Percentiles rank a stretch among this genome's conserved stretches.
Conservation (phyloP, 1,140 invertebrate species). For the Tribolium madens region DNA sequence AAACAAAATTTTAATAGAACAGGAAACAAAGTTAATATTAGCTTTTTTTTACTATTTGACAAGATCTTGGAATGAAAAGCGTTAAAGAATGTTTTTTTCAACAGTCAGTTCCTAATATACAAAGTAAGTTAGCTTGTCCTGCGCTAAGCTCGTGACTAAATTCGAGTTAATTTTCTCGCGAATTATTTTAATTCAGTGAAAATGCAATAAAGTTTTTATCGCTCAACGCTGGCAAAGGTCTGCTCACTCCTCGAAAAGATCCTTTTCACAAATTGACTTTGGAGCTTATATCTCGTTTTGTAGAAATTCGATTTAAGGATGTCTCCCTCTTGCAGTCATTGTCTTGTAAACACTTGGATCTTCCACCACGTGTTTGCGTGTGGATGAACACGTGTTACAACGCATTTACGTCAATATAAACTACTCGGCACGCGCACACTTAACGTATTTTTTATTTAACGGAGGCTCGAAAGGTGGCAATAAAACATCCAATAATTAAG, state of each 20-base stretch:
- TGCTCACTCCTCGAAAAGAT: constrained; percentile 10
- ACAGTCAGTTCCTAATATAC: too few species aligned
- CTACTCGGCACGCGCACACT: neutral
- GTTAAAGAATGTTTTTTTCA: too few species aligned
- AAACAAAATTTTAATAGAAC: neutral
- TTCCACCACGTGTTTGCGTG: constrained; percentile 3
- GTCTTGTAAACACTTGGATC: constrained; percentile 13
- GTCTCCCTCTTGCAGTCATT: neutral
- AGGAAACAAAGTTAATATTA: too few species aligned
- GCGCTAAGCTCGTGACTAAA: neutral
- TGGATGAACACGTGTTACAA: neutral
- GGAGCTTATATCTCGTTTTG: constrained; percentile 18
- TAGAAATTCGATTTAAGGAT: constrained; percentile 8
- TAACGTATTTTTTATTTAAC: constrained; percentile 6
- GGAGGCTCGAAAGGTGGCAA: neutral
- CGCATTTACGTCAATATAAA: neutral
- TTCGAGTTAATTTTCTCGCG: constrained; percentile 7
- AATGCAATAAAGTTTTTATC: constrained; percentile 34
- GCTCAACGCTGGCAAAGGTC: constrained; percentile 9
- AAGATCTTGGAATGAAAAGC: too few species aligned
- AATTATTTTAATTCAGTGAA: constrained; percentile 27
- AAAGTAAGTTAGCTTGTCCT: neutral
- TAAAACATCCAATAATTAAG: constrained; percentile 16
- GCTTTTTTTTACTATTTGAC: too few species aligned
- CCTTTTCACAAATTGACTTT: constrained; percentile 39